Evolutionary conservation across 2,113 vertebrate species (phyloP), one percentile per base, ranked within the genome.

Genomic region (Galemys pyrenaicus): DNA sequence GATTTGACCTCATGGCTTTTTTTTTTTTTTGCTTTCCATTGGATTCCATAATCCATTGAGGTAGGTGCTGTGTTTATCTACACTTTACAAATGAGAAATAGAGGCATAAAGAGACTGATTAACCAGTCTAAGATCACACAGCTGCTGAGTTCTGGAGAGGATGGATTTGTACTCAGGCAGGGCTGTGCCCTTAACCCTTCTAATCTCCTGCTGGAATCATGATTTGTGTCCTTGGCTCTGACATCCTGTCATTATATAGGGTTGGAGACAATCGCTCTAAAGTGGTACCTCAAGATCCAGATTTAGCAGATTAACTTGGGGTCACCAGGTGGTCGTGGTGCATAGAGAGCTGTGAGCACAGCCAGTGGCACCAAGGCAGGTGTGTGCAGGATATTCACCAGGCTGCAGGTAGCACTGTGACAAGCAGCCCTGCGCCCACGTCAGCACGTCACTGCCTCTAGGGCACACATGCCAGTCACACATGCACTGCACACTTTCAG

Each of bases 141-240:
- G 35, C 44, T 60, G n/a, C 32, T 78, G 19, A 28, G 24, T 11
- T 75, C n/a, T 13, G n/a, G n/a, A 37, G 49, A 83, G 83, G 32
- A 67, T 62, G 30, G 16, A 5, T 74, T 78, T 49, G 1, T 0
- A 67, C 0, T 11, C 1, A 2, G 22, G 7, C 3, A 0, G 3
- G 24, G 68, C 22, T 70, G 7, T 62, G 26, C 12, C 20, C 44
- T 87, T 49, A 51, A 10, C 3, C 10, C 0, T 28, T 17, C 30
- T 17, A 4, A 1, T 74, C 1, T 44, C 1, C 6, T 41, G 35
- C 4, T 35, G 9, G n/a, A 62, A 30, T 68, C 37, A 39, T 37
- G 11, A 64, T 65, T 6, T 15, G 15, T 58, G 13, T 17, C 49
- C 26, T 22, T 49, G 80, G 46, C 32, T n/a, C 39, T 60, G 54